Evolutionary conservation across 2,888 invertebrate species (phyloP).

Genomic region (Hypomecis atomaria): DNA sequence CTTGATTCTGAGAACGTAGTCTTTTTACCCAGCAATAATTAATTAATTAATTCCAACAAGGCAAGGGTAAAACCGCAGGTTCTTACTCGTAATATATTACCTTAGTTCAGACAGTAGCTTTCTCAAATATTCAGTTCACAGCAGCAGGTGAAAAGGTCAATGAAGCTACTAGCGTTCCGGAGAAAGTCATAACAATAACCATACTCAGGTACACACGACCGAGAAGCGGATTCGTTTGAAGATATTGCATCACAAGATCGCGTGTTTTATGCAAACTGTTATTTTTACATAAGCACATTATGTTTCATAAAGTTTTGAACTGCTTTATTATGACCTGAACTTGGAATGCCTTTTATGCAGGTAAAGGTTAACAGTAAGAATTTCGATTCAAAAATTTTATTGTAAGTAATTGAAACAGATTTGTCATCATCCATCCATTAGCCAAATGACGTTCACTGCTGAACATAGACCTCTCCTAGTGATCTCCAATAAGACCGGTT

Average conservation of each 20-base stretch:
- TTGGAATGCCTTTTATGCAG: not conserved
- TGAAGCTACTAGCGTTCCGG: constrained; percentile 16
- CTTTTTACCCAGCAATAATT: no score
- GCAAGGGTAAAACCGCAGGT: no score
- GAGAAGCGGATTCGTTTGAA: constrained; percentile 11
- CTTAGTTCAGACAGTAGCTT: not conserved
- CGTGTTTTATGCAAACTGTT: constrained; percentile 18
- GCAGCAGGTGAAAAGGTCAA: constrained; percentile 24
- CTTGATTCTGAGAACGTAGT: no score
- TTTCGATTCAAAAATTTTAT: no score
- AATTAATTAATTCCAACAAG: no score
- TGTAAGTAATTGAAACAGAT: no score
- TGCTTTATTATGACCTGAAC: not conserved
- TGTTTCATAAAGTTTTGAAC: constrained; percentile 13
- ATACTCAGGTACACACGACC: no score
- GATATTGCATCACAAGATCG: constrained; percentile 22
- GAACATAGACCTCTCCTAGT: no score
- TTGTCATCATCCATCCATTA: no score
- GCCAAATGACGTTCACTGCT: no score
- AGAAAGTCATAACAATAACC: constrained; percentile 20
- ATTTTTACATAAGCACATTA: constrained; percentile 4
- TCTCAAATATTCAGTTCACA: constrained; percentile 21
- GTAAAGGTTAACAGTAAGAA: not conserved
- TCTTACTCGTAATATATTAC: not conserved
- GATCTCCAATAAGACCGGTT: no score